Percentiles rank a stretch among this genome's conserved stretches.
phyloP scores from a whole-genome alignment of 2,113 vertebrate genomes.

The Poeciliopsis prolifica region DNA sequence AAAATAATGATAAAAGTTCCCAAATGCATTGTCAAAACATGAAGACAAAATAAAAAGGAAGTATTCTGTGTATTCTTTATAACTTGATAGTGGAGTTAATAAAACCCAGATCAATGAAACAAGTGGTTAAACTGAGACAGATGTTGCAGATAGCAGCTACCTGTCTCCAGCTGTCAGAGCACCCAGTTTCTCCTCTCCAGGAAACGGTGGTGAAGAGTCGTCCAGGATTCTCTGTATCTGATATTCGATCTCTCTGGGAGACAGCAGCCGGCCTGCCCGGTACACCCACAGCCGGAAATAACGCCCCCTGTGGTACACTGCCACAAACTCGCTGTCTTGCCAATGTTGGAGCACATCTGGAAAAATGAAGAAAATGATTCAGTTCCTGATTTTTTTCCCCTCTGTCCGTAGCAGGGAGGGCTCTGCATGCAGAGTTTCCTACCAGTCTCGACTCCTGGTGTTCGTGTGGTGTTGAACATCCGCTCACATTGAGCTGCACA shows the following conservation, averaged over 20 bases:
- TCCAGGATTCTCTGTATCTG: conserved; percentile 88
- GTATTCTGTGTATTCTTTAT: too few species aligned
- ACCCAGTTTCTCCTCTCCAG: conserved; percentile 86
- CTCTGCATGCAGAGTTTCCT: conserved; percentile 1
- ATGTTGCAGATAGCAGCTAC: conserved; percentile 50
- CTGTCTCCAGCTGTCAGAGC: conserved; percentile 87
- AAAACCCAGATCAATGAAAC: too few species aligned
- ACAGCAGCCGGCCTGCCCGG: conserved; percentile 79
- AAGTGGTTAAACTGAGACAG: too few species aligned
- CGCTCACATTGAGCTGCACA: conserved; percentile 85
- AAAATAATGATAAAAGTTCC: too few species aligned
- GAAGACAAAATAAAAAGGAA: too few species aligned
- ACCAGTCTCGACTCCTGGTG: conserved; percentile 82
- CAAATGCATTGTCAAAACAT: too few species aligned
- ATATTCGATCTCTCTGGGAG: conserved; percentile 83
- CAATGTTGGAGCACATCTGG: conserved; percentile 85
- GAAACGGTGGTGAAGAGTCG: conserved; percentile 74
- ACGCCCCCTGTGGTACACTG: conserved; percentile 85
- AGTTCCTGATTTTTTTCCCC: neutral
- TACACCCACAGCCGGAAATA: conserved; percentile 86
- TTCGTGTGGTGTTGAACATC: conserved; percentile 86
- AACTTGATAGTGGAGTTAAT: too few species aligned
- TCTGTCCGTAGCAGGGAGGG: neutral
- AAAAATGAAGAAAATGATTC: neutral
- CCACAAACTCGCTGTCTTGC: conserved; percentile 85